Evolutionary conservation across 2,113 vertebrate genomes (phyloP).

Genomic region (Uria aalge): DNA sequence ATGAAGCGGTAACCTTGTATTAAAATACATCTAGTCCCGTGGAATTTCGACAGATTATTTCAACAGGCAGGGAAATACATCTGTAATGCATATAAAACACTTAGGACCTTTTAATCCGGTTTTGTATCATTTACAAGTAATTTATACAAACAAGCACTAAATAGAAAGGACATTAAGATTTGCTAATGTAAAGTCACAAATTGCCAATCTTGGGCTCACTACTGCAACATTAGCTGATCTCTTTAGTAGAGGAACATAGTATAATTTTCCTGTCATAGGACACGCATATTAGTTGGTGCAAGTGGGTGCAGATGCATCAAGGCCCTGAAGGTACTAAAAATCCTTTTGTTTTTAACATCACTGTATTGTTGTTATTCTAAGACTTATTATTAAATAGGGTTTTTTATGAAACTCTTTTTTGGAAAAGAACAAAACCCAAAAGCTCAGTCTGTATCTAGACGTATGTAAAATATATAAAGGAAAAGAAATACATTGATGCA

Average conservation of each 20-base stretch:
- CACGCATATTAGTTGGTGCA: background rate
- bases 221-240: background rate
- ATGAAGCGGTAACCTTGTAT: background rate
- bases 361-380: background rate
- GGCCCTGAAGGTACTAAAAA: background rate
- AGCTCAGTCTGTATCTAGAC: background rate
- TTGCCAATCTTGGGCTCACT: background rate
- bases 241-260: background rate
- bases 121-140: background rate
- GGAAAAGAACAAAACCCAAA: background rate
- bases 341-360: background rate
- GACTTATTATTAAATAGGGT: background rate
- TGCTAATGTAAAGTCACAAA: background rate
- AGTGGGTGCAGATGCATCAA: background rate
- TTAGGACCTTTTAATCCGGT: background rate
- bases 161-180: background rate
- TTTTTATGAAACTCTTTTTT: background rate
- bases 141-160: background rate
- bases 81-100: background rate
- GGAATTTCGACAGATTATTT: background rate
- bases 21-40: background rate
- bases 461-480: background rate
- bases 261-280: background rate
- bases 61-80: background rate
- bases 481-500: background rate